Percentiles rank a stretch among this genome's conserved stretches.
Conservation (phyloP, 2,113 vertebrate species). For the Chionis minor region DNA sequence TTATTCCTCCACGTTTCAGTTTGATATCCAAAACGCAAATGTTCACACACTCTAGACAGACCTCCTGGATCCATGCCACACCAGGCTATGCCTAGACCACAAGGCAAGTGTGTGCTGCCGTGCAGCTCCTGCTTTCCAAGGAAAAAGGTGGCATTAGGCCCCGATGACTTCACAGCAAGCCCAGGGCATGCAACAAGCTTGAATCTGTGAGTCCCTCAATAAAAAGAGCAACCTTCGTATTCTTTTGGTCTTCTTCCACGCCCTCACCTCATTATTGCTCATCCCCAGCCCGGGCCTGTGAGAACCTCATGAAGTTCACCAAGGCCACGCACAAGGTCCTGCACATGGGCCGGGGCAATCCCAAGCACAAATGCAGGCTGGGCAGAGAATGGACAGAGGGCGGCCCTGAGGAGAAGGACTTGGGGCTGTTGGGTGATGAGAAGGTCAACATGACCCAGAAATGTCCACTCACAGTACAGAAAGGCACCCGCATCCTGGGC, state of each 20-base stretch:
- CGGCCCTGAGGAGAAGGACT: neutral
- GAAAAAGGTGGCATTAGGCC: neutral
- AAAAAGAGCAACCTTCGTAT: neutral
- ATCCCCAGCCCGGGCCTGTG: neutral
- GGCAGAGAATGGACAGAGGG: neutral
- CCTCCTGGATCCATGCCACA: neutral
- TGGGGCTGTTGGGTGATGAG: neutral
- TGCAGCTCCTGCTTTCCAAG: neutral
- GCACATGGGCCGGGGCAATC: neutral
- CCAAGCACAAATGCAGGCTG: neutral
- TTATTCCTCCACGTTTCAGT: neutral
- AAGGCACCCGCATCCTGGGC: neutral
- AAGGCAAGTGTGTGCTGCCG: neutral
- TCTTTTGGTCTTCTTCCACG: neutral
- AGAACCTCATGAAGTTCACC: neutral
- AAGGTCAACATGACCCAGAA: neutral
- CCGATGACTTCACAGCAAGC: neutral
- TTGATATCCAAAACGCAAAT: neutral
- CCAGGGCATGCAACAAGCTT: no score
- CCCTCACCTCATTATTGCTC: neutral
- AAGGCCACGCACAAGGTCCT: neutral
- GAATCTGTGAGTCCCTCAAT: neutral
- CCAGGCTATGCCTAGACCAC: neutral
- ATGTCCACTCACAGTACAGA: neutral
- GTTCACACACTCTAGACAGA: neutral